Percentiles rank a stretch among this genome's conserved stretches.
phyloP scores from a whole-genome alignment of 2,797 vertebrate genomes.

The Botia almorhae region DNA sequence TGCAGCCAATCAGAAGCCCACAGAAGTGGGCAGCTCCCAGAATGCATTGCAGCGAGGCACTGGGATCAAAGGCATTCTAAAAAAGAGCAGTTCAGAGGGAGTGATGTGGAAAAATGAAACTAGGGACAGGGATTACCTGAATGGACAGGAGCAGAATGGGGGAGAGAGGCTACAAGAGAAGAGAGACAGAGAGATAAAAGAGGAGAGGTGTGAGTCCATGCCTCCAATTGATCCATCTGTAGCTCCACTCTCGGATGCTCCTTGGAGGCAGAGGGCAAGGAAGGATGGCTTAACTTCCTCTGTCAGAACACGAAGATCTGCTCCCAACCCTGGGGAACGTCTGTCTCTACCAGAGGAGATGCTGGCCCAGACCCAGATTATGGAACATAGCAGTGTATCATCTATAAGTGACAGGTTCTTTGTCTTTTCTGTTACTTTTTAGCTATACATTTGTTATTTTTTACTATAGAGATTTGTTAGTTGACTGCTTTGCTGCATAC shows the following conservation, averaged over 20 bases:
- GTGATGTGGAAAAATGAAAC: constrained; percentile 48
- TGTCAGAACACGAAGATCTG: constrained; percentile 25
- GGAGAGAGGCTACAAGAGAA: constrained; percentile 37
- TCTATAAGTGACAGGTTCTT: constrained; percentile 54
- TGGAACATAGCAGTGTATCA: constrained; percentile 40
- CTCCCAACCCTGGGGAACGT: constrained; percentile 48
- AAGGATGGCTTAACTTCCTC: constrained; percentile 62
- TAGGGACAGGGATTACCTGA: constrained; percentile 31
- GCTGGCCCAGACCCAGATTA: constrained; percentile 26
- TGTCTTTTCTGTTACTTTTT: neutral
- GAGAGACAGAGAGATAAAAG: constrained; percentile 38
- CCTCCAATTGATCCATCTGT: constrained; percentile 52
- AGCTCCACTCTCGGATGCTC: constrained; percentile 50
- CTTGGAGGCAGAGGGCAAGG: constrained; percentile 73
- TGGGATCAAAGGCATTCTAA: constrained; percentile 78
- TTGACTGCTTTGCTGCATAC: neutral
- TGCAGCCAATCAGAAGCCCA: constrained; percentile 34
- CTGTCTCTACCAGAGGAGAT: neutral
- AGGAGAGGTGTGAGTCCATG: constrained; percentile 43
- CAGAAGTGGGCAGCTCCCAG: constrained; percentile 34
- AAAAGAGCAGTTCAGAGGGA: constrained; percentile 69
- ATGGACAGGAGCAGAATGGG: constrained; percentile 63
- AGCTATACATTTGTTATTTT: neutral
- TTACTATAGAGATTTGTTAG: neutral
- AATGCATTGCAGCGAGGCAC: constrained; percentile 57